These are phyloP conservation scores for Platichthys flesus DNA, from an alignment of 2,113 vertebrate species.

Conservation along the genomic window DNA sequence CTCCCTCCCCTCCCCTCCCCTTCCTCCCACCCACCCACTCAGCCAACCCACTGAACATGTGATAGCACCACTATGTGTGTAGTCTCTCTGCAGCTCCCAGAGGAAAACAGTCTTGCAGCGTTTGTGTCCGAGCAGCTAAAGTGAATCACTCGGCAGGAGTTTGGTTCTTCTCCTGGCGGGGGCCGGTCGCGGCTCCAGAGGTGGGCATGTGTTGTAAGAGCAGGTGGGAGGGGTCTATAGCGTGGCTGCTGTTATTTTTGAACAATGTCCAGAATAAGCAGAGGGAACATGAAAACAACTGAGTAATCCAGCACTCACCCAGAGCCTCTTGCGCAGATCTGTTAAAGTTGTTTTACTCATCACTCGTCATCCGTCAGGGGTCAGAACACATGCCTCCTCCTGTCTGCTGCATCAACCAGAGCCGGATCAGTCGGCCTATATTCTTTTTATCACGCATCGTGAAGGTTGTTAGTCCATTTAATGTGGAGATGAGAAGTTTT, in stretches of 20 bases:
- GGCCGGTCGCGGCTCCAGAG: constrained; percentile 47
- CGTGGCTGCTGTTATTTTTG: constrained; percentile 65
- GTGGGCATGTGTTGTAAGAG: constrained; percentile 46
- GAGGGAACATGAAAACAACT: constrained; percentile 72
- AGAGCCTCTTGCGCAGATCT: constrained; percentile 26
- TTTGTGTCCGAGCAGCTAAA: constrained; percentile 29
- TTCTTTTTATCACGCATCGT: background rate
- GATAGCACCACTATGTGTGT: constrained; percentile 20
- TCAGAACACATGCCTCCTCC: constrained; percentile 26
- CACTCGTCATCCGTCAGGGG: background rate
- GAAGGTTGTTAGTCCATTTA: background rate
- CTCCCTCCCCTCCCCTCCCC: background rate
- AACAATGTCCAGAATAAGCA: constrained; percentile 68
- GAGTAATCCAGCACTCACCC: constrained; percentile 51
- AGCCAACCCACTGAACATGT: constrained; percentile 22
- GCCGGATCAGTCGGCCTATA: background rate
- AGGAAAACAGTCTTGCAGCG: constrained; percentile 22
- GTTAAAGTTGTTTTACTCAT: constrained; percentile 41
- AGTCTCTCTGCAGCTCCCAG: constrained; percentile 22
- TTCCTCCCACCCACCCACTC: background rate
- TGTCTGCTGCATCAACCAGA: constrained; percentile 1
- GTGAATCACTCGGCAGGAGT: constrained; percentile 51
- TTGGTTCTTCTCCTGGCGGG: constrained; percentile 39
- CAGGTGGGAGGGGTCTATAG: constrained; percentile 57
- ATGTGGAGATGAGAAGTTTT: background rate